A percentile compares a stretch with the other conserved stretches of the same genome.
Conservation (phyloP, 2,113 vertebrate species). For the Chlorocebus sabaeus region DNA sequence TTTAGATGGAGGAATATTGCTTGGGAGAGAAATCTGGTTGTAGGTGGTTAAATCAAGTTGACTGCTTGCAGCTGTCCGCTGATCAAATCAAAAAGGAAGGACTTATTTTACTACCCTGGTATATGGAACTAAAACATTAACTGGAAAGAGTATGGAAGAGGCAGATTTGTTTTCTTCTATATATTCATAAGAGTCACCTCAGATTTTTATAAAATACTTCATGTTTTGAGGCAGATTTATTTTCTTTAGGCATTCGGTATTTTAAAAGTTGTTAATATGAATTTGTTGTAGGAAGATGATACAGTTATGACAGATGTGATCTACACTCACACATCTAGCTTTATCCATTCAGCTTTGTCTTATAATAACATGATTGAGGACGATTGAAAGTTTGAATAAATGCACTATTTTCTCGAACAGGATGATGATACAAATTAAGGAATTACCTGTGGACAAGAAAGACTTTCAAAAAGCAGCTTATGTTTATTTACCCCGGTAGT, state of each 20-base stretch:
- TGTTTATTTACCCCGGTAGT: neutral
- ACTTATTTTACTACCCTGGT: neutral
- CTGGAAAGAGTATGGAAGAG: neutral
- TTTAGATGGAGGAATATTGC: neutral
- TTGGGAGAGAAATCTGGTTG: neutral
- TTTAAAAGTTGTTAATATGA: neutral
- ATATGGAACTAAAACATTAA: neutral
- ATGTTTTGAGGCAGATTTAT: neutral
- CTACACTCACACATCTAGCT: neutral
- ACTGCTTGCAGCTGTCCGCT: conserved; percentile 5
- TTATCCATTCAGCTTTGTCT: neutral
- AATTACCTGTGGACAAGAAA: neutral
- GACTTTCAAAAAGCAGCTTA: neutral
- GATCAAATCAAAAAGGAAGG: neutral
- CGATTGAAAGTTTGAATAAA: neutral
- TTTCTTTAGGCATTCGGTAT: neutral
- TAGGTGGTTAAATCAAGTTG: neutral
- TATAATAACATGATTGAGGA: neutral
- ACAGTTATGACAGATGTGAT: neutral
- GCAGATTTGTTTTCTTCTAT: neutral
- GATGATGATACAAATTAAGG: neutral
- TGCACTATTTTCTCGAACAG: neutral
- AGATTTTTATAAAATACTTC: neutral
- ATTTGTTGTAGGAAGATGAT: neutral
- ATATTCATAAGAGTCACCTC: neutral